These are phyloP conservation scores for Psephotus haematonotus DNA, from an alignment of 2,113 vertebrate genomes.

Conservation along the genomic window DNA sequence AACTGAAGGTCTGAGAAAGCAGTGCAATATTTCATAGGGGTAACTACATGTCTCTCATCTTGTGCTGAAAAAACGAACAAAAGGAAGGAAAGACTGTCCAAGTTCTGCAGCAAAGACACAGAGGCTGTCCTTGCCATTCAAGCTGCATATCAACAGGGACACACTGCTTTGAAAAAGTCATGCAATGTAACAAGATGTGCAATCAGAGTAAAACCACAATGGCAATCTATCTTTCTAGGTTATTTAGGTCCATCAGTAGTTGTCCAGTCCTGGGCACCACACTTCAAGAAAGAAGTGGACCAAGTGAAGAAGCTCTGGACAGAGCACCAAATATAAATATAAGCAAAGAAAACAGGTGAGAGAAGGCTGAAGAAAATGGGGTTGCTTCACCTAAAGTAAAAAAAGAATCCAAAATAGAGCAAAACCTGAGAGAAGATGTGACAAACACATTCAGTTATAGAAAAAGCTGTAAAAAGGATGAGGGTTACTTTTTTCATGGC, in stretches of 20 bases:
- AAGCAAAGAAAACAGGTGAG: rapidly evolving
- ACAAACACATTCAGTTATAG: not conserved
- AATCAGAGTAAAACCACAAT: not conserved
- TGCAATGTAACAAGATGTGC: too few relatives aligned
- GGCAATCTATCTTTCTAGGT: not conserved
- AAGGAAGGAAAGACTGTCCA: not conserved
- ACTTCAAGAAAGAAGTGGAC: not conserved
- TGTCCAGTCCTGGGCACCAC: not conserved
- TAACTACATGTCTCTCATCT: not conserved
- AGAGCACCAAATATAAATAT: not conserved
- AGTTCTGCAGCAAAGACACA: not conserved
- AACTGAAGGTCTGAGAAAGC: not conserved
- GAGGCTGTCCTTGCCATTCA: not conserved
- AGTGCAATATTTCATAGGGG: not conserved
- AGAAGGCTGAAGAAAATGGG: not conserved
- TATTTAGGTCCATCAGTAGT: not conserved
- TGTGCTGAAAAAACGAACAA: not conserved
- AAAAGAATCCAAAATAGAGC: not conserved
- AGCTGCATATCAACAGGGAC: not conserved
- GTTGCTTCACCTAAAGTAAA: not conserved
- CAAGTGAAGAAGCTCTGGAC: not conserved
- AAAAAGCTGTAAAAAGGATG: not conserved
- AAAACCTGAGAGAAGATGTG: not conserved
- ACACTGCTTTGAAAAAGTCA: not conserved
- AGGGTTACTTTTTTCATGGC: not conserved